A percentile compares a stretch with the other conserved stretches of the same genome.
Evolutionary conservation across 2,113 vertebrate genomes (phyloP).

Genomic region (Merops nubicus): DNA sequence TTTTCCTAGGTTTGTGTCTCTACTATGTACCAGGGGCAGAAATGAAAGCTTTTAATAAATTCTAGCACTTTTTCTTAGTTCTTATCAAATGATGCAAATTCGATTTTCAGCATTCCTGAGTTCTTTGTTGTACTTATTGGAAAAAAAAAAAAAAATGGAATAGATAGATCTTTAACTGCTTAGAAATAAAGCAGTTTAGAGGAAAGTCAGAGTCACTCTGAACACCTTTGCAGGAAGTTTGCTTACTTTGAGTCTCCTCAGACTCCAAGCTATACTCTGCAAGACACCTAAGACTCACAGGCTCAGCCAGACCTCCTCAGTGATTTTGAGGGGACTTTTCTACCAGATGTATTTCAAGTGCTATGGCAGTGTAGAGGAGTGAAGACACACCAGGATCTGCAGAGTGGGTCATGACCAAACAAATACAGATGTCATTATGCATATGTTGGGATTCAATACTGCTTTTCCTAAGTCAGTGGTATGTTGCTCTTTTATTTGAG

Average conservation of each 20-base stretch:
- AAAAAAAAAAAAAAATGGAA: neutral
- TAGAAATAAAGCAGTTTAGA: neutral
- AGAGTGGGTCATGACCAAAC: neutral
- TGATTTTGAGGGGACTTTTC: neutral
- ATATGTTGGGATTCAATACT: neutral
- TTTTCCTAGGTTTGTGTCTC: neutral
- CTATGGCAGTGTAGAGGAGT: neutral
- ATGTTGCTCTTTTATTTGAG: neutral
- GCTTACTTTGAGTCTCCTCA: neutral
- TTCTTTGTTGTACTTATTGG: neutral
- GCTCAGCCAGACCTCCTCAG: neutral
- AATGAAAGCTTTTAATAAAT: neutral
- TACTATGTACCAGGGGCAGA: neutral
- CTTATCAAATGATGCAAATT: neutral
- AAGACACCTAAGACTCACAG: fast-evolving
- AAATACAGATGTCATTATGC: neutral
- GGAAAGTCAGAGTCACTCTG: neutral
- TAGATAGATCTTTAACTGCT: neutral
- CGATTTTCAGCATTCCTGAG: neutral
- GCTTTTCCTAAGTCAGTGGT: neutral
- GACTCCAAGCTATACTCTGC: neutral
- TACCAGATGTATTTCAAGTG: neutral
- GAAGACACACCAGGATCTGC: neutral
- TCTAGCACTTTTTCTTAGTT: neutral
- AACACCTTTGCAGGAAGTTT: neutral